Evolutionary conservation across 2,888 invertebrate genomes (phyloP).

Genomic region (Hyppa rectilinea): DNA sequence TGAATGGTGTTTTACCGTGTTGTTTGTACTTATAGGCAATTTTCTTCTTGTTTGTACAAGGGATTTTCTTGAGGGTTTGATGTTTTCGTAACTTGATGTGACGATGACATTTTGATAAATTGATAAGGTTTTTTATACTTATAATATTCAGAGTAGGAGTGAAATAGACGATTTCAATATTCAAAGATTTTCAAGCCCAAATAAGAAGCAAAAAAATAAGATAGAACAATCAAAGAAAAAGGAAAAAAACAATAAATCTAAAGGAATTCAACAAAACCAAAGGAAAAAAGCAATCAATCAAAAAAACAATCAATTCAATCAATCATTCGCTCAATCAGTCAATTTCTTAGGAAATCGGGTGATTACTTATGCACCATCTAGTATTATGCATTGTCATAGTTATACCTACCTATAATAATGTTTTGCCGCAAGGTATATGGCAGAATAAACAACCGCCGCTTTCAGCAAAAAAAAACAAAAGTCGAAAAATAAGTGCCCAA

Average conservation of each 20-base stretch:
- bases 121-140: conserved; percentile 23
- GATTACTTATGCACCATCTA: no score
- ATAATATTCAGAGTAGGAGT: background rate
- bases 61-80: background rate
- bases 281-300: no score
- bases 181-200: background rate
- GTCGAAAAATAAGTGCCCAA: background rate
- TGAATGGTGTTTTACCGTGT: conserved; percentile 36
- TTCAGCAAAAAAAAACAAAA: conserved; percentile 4
- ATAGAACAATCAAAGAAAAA: no score
- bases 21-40: conserved; percentile 24
- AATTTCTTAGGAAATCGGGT: no score
- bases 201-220: no score
- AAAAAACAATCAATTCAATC: no score
- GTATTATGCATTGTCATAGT: background rate
- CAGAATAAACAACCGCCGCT: background rate
- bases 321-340: no score
- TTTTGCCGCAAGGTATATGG: background rate
- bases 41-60: conserved; percentile 13
- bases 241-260: no score
- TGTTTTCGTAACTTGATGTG: conserved; percentile 16
- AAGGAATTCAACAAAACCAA: no score
- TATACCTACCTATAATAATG: background rate
- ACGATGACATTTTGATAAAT: conserved; percentile 4
- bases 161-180: background rate